Evolutionary conservation across 2,797 vertebrate species (phyloP).

Genomic region (Knipowitschia caucasica): DNA sequence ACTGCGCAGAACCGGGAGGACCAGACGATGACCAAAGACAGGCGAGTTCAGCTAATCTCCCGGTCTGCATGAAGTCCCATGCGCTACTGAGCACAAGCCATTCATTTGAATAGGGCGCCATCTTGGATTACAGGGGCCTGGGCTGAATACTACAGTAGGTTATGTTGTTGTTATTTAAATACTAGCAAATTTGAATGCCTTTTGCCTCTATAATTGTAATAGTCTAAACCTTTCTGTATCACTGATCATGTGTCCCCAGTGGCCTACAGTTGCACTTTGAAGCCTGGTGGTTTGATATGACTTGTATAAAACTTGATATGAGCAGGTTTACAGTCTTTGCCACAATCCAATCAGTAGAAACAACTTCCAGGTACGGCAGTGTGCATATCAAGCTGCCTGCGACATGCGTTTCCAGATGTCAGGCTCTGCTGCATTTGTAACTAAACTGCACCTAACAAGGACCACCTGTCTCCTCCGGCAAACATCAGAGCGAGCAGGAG

Average conservation of each 20-base stretch:
- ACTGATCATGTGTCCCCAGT: conserved; percentile 4
- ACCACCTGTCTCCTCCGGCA: conserved; percentile 44
- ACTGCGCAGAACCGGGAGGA: too few relatives aligned
- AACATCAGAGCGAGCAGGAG: conserved; percentile 36
- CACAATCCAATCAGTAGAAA: conserved; percentile 28
- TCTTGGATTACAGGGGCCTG: too few relatives aligned
- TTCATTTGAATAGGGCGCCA: too few relatives aligned
- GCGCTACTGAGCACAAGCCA: too few relatives aligned
- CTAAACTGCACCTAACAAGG: conserved; percentile 43
- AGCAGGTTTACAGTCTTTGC: conserved; percentile 18
- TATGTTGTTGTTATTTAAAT: not conserved
- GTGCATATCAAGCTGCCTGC: conserved; percentile 15
- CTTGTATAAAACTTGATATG: conserved; percentile 17
- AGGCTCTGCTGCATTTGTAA: conserved; percentile 35
- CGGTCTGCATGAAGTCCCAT: too few relatives aligned
- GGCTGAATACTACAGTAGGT: not conserved
- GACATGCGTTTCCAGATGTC: conserved; percentile 41
- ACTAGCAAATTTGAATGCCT: not conserved
- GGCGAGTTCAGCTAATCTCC: too few relatives aligned
- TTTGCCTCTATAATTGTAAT: conserved; percentile 2
- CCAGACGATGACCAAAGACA: too few relatives aligned
- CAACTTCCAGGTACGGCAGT: conserved; percentile 23
- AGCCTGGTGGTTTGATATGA: conserved; percentile 23
- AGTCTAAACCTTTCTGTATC: conserved; percentile 15
- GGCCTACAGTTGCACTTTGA: conserved; percentile 15